phyloP scores from a whole-genome alignment of 1,140 invertebrate species.

The Cotesia chilonis region DNA sequence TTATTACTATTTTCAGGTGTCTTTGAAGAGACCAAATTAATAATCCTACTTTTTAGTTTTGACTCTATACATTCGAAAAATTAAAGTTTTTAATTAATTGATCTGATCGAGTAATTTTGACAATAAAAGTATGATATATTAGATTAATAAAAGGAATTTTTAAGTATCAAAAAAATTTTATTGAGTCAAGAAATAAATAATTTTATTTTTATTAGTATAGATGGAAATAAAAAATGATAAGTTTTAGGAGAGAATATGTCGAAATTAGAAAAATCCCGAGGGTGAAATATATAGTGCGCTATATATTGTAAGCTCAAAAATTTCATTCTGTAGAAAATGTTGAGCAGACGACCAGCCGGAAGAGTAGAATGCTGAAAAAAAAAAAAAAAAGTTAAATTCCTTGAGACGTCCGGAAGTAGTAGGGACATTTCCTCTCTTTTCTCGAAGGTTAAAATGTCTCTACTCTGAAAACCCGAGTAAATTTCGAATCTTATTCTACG shows the following conservation, averaged over 20 bases:
- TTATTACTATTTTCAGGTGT: background rate
- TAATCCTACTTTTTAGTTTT: too few species aligned
- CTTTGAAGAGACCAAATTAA: too few species aligned
- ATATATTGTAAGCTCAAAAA: background rate
- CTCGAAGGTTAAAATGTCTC: background rate
- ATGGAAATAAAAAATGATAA: background rate
- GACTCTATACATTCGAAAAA: too few species aligned
- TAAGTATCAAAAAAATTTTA: too few species aligned
- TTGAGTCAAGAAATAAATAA: too few species aligned
- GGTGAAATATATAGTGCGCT: too few species aligned
- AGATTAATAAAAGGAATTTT: too few species aligned
- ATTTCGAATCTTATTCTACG: background rate
- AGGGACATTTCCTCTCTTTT: slow-evolving; percentile 5
- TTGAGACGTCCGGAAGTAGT: slow-evolving; percentile 11
- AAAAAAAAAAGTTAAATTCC: background rate
- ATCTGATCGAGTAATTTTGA: too few species aligned
- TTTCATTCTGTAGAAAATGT: slow-evolving; percentile 3
- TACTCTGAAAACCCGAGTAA: slow-evolving; percentile 9
- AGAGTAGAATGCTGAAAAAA: background rate
- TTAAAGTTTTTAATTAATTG: too few species aligned
- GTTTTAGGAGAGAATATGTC: background rate
- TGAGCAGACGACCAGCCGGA: background rate
- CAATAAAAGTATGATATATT: too few species aligned
- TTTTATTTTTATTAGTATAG: too few species aligned
- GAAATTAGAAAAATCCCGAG: too few species aligned